Percentiles rank a stretch among this genome's conserved stretches.
These are phyloP conservation scores for Telenomus remus DNA, from an alignment of 1,140 invertebrate genomes.

Conservation along the genomic window DNA sequence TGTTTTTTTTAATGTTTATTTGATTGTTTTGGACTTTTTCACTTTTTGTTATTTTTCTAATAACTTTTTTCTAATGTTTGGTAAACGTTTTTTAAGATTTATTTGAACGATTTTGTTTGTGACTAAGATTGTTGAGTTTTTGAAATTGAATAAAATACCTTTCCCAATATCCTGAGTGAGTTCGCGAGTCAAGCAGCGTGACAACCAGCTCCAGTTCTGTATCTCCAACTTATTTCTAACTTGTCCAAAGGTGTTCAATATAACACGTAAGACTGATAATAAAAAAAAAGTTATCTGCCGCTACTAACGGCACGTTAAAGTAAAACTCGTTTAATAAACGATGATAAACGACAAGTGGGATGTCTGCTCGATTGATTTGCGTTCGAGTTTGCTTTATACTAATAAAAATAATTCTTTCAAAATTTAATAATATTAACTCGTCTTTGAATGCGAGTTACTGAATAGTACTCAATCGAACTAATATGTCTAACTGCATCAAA, in stretches of 20 bases:
- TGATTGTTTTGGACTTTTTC: no score
- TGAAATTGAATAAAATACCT: no score
- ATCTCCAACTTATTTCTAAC: slow-evolving; percentile 67
- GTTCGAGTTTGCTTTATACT: slow-evolving; percentile 52
- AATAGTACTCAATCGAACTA: slow-evolving; percentile 46
- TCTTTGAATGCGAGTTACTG: slow-evolving; percentile 5
- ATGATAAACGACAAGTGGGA: slow-evolving; percentile 17
- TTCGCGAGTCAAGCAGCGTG: slow-evolving; percentile 63
- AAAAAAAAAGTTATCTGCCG: slow-evolving; percentile 61
- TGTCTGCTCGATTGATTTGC: slow-evolving; percentile 54
- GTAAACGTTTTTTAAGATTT: no score
- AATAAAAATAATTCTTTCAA: slow-evolving; percentile 26
- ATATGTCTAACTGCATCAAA: slow-evolving; percentile 51
- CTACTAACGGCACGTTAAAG: slow-evolving; percentile 63
- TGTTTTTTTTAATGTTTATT: no score
- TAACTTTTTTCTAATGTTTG: no score
- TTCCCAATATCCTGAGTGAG: slow-evolving; percentile 12
- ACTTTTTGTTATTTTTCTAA: no score
- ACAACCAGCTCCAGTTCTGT: slow-evolving; percentile 63
- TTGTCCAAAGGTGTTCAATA: slow-evolving; percentile 60
- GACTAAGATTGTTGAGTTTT: no score
- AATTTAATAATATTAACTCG: slow-evolving; percentile 40
- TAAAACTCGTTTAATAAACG: slow-evolving; percentile 26
- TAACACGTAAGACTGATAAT: no score
- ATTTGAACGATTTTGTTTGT: no score